Percentiles rank a stretch among this genome's conserved stretches.
These are phyloP conservation scores for Stictonetta naevosa DNA, from an alignment of 2,113 vertebrate genomes.

Conservation along the genomic window DNA sequence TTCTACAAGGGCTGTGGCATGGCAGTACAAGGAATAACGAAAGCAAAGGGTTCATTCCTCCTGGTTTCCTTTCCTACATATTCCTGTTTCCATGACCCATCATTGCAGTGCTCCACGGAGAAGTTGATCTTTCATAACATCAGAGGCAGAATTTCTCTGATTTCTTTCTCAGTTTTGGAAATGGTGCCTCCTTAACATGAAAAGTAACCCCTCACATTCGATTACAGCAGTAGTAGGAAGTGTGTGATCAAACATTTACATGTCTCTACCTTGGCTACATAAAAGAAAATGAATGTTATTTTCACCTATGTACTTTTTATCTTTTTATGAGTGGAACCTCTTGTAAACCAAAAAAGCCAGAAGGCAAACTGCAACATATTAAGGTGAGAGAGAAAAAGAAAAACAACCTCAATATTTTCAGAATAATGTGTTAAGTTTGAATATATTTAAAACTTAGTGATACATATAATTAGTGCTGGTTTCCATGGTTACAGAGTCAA, in stretches of 20 bases:
- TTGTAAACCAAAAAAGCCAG: conserved; percentile 51
- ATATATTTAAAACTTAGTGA: conserved; percentile 62
- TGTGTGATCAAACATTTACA: conserved; percentile 54
- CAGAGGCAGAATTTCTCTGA: not conserved
- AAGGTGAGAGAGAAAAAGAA: conserved; percentile 54
- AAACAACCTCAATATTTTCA: conserved; percentile 52
- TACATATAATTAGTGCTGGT: conserved; percentile 63
- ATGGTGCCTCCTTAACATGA: not conserved
- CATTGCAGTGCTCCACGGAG: not conserved
- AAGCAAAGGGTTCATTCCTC: not conserved
- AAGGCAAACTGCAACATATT: conserved; percentile 46
- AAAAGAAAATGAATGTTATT: conserved; percentile 57
- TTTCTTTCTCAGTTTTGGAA: not conserved
- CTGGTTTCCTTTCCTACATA: not conserved
- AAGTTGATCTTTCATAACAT: not conserved
- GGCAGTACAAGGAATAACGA: not conserved
- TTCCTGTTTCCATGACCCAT: not conserved
- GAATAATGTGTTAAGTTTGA: conserved; percentile 53
- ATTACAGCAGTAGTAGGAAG: conserved; percentile 12
- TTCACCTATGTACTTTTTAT: conserved; percentile 49
- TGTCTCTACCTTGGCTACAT: conserved; percentile 26
- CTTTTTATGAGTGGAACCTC: conserved; percentile 6
- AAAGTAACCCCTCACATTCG: not conserved
- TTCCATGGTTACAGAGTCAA: conserved; percentile 45
- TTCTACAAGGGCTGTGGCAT: not conserved